Base-by-base conservation (phyloP, 2,113 vertebrate species). In the Pipra filicauda region DNA sequence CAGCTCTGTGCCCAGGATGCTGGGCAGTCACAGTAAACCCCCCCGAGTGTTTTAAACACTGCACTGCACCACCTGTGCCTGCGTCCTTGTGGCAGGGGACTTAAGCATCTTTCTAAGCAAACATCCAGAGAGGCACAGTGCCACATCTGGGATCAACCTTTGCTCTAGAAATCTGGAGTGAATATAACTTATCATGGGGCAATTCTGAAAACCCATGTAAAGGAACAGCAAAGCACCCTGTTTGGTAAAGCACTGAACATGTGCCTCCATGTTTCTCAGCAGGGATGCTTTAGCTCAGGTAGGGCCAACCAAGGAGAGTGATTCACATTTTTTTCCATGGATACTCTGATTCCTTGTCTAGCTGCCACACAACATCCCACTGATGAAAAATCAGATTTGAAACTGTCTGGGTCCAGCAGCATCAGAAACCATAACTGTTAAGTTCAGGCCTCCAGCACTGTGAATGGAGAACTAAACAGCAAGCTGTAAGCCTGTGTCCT, bases 21-120 rank as follows among this genome's bases (percentile, higher is more conserved):
- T 1, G 26, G 3, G 30, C 51, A 31, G 18, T 6, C 93, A 28
- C 43, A 5, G 2, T 9, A 15, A 44, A 24, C 65, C 15, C 1
- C 76, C 27, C 43, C 0, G 0, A 26, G 28, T 3, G 80, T 61
- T 37, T 22, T 2, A 4, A 31, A 1, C 3, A 15, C 6, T 2
- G 35, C 83, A 8, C 46, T 3, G 2, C 15, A 2, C 43, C 37
- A 49, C 62, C 52, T 15, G 51, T 5, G 82, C 75, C 46, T 5
- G 1, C 26, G 15, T 3, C 49, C 76, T 6, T 3, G 15, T 0
- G 0, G 55, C 67, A 35, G 64, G 31, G 61, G 14, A 43, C 6
- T 46, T 27, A 19, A 71, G 48, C 69, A 44, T 6, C 41, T 11
- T 78, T 15, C 44, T 31, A 15, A 69, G 35, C 21, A 35, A 51